These are phyloP conservation scores for Cuculus canorus DNA, from an alignment of 2,797 vertebrate genomes.

Conservation along the genomic window DNA sequence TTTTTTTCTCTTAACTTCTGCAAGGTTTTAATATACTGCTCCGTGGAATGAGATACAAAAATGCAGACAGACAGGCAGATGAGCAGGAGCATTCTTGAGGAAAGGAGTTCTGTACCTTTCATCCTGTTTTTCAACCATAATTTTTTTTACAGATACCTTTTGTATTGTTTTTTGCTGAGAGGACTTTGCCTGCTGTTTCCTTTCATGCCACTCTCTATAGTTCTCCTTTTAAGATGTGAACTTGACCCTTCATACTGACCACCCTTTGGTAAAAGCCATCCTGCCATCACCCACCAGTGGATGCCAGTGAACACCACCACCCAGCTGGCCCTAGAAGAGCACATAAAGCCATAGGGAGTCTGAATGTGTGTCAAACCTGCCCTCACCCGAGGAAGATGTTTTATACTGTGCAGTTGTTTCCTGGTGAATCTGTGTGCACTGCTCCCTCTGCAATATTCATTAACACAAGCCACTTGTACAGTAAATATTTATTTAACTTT, in stretches of 20 bases:
- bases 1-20: neutral
- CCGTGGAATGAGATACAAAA: neutral
- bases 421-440: neutral
- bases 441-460: constrained; percentile 58
- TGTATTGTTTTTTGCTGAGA: neutral
- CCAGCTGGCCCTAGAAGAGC: neutral
- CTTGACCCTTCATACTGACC: neutral
- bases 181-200: neutral
- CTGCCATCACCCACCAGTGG: neutral
- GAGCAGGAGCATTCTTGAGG: neutral
- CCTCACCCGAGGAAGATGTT: neutral
- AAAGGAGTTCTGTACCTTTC: neutral
- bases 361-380: neutral
- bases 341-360: neutral
- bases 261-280: neutral
- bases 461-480: constrained; percentile 49
- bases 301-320: neutral
- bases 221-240: neutral
- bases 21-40: neutral
- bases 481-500: constrained; percentile 69
- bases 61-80: neutral
- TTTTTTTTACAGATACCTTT: neutral
- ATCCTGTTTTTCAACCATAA: neutral
- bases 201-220: neutral
- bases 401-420: neutral